Evolutionary conservation across 2,888 invertebrate genomes (phyloP).

Genomic region (Vesta saturnalis): DNA sequence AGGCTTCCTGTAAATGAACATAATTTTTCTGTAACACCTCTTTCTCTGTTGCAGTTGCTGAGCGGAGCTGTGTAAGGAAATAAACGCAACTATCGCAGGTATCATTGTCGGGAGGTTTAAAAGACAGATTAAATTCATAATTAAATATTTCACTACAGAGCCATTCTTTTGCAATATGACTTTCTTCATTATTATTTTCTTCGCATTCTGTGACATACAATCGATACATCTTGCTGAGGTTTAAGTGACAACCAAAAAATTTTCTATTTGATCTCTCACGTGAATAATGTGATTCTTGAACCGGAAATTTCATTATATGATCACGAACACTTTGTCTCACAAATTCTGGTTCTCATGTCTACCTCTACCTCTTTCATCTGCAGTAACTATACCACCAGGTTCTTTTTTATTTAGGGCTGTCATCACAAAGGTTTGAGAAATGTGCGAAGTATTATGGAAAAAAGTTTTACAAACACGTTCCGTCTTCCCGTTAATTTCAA

Average conservation of each 20-base stretch:
- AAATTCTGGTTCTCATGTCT: background rate
- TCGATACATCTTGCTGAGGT: background rate
- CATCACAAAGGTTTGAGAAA: background rate
- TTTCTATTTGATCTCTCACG: slow-evolving; percentile 17
- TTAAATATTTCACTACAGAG: background rate
- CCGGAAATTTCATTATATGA: slow-evolving; percentile 18
- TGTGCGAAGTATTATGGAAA: background rate
- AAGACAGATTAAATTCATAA: background rate
- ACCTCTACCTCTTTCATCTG: slow-evolving; percentile 21
- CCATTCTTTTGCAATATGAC: background rate
- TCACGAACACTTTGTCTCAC: background rate
- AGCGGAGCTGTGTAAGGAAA: background rate
- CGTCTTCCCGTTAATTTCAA: background rate
- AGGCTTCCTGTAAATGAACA: background rate
- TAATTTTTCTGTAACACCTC: background rate
- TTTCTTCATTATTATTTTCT: background rate
- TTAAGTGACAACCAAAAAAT: slow-evolving; percentile 17
- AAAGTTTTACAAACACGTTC: background rate
- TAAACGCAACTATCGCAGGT: slow-evolving; percentile 7
- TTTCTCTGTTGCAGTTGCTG: background rate
- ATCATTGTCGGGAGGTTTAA: background rate
- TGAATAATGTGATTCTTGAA: slow-evolving; percentile 18
- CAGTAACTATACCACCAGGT: slow-evolving; percentile 6
- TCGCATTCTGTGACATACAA: background rate
- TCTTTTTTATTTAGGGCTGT: background rate